Conservation (phyloP, 2,888 invertebrate genomes). For the Quadroppia sp. region DNA sequence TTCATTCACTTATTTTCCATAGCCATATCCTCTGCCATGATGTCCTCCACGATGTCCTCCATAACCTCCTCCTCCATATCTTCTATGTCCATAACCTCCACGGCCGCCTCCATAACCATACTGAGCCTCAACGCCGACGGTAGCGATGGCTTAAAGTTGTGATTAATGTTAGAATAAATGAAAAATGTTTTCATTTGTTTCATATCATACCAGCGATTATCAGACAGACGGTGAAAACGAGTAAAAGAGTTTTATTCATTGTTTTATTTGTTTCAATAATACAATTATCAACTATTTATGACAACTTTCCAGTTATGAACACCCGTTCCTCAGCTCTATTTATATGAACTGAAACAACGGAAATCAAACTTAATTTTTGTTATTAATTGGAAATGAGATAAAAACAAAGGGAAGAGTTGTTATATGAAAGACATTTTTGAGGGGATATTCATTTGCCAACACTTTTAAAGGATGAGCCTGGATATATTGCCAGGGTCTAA, state of each 20-base stretch:
- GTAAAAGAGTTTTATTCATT: background rate
- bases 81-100: background rate
- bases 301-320: background rate
- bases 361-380: background rate
- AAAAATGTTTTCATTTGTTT: background rate
- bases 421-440: too few species aligned
- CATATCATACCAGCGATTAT: background rate
- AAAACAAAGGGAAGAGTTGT: too few species aligned
- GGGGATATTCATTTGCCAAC: too few species aligned
- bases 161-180: background rate
- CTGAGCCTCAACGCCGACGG: background rate
- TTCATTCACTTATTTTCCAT: background rate
- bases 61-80: background rate
- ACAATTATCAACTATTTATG: background rate
- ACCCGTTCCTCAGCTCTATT: background rate
- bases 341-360: background rate
- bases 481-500: too few species aligned
- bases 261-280: background rate
- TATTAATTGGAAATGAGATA: too few species aligned
- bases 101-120: background rate
- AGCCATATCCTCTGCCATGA: background rate
- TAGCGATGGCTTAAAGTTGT: background rate
- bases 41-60: background rate
- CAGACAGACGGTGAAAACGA: background rate
- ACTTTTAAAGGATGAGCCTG: too few species aligned